These are phyloP conservation scores for Barbus barbus DNA, from an alignment of 2,113 vertebrate genomes.

Conservation along the genomic window DNA sequence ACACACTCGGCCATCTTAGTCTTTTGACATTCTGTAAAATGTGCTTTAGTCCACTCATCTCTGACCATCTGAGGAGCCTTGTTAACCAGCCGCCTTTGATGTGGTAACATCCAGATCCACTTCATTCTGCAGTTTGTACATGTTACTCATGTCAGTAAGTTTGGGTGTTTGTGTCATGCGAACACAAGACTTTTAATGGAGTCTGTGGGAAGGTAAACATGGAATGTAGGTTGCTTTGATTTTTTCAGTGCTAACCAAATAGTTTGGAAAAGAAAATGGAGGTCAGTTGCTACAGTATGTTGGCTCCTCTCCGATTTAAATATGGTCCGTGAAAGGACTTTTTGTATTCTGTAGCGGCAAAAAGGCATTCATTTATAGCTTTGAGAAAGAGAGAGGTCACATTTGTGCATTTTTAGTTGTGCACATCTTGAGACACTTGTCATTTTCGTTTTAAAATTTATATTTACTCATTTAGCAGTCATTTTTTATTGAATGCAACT, in stretches of 20 bases:
- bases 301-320: background rate
- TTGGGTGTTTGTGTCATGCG: slow-evolving; percentile 29
- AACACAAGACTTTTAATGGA: slow-evolving; percentile 17
- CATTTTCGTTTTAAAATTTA: background rate
- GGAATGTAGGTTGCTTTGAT: slow-evolving; percentile 23
- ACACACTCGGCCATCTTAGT: slow-evolving; percentile 17
- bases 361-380: background rate
- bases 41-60: slow-evolving; percentile 13
- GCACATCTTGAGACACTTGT: background rate
- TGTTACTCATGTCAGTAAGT: slow-evolving; percentile 23
- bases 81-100: slow-evolving; percentile 34
- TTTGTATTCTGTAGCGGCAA: background rate
- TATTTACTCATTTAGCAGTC: too few relatives aligned
- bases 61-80: slow-evolving; percentile 32
- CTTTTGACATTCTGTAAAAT: slow-evolving; percentile 32
- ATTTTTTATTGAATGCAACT: too few relatives aligned
- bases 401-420: background rate
- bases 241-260: background rate
- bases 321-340: background rate
- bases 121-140: slow-evolving; percentile 19
- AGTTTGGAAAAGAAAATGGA: slow-evolving; percentile 21
- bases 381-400: background rate
- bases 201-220: slow-evolving; percentile 35
- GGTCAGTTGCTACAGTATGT: background rate
- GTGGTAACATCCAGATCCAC: slow-evolving; percentile 12